Percentiles rank a stretch among this genome's conserved stretches.
phyloP scores from a whole-genome alignment of 1,140 invertebrate species.

The Agrypnia vestita region DNA sequence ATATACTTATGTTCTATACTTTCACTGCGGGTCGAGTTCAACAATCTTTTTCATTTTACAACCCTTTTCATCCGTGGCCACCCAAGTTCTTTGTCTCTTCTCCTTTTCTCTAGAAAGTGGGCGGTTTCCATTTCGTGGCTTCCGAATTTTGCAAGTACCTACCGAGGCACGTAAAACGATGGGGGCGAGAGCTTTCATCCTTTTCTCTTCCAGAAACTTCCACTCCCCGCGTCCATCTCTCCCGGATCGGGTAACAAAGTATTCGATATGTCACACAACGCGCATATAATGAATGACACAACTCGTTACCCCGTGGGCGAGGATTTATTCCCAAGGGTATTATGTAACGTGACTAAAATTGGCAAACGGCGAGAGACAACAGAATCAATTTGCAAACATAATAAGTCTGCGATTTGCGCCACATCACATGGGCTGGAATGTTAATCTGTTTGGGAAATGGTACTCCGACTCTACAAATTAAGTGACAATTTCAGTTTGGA shows the following conservation, averaged over 20 bases:
- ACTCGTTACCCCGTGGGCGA: constrained; percentile 32
- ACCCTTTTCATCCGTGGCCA: too few species aligned
- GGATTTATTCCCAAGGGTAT: constrained; percentile 47
- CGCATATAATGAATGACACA: constrained; percentile 26
- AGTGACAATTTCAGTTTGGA: background rate
- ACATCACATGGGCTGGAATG: constrained; percentile 27
- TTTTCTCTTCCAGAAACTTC: background rate
- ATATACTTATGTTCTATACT: too few species aligned
- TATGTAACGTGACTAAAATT: constrained; percentile 45
- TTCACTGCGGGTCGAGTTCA: too few species aligned
- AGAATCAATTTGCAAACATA: constrained; percentile 33
- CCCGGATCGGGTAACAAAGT: constrained; percentile 35
- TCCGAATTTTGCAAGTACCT: too few species aligned
- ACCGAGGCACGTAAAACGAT: too few species aligned
- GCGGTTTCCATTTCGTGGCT: too few species aligned
- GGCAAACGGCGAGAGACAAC: background rate
- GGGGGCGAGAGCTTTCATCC: background rate
- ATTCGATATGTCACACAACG: constrained; percentile 38
- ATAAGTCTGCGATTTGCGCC: constrained; percentile 26
- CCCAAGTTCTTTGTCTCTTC: too few species aligned
- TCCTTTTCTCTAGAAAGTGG: too few species aligned
- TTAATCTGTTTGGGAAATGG: constrained; percentile 26
- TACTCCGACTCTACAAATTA: constrained; percentile 3
- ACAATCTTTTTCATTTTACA: too few species aligned
- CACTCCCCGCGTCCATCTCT: background rate